Conservation (phyloP, 2,113 vertebrate species). For the Cynopterus brachyotis region DNA sequence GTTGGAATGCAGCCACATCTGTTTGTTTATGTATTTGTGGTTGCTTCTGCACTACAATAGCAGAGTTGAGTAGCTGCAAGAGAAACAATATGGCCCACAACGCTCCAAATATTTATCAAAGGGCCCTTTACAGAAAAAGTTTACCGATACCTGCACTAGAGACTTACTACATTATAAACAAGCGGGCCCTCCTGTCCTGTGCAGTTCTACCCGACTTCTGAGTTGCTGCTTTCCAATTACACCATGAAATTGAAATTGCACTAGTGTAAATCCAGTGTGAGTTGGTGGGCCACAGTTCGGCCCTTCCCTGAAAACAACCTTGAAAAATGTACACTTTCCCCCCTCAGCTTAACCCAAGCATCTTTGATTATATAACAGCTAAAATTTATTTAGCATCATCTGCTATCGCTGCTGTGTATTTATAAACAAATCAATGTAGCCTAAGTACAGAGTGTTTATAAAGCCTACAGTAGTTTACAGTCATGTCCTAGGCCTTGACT, state of each 20-base stretch:
- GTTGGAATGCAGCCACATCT: neutral
- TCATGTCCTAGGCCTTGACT: neutral
- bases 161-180: neutral
- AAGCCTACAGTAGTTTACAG: too few species aligned
- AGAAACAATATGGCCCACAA: neutral
- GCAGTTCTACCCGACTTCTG: neutral
- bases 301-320: neutral
- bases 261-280: neutral
- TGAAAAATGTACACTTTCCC: neutral
- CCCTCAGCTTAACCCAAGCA: neutral
- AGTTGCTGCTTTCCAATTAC: neutral
- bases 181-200: neutral
- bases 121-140: neutral
- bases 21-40: neutral
- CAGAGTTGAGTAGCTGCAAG: neutral
- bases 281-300: neutral
- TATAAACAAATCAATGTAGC: neutral
- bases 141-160: neutral
- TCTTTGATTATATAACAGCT: neutral
- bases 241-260: neutral
- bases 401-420: neutral
- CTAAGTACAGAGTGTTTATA: neutral
- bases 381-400: neutral
- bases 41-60: neutral
- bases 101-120: neutral